Evolutionary conservation across 1,140 invertebrate species (phyloP).

Genomic region (Zaprionus nigranus): DNA sequence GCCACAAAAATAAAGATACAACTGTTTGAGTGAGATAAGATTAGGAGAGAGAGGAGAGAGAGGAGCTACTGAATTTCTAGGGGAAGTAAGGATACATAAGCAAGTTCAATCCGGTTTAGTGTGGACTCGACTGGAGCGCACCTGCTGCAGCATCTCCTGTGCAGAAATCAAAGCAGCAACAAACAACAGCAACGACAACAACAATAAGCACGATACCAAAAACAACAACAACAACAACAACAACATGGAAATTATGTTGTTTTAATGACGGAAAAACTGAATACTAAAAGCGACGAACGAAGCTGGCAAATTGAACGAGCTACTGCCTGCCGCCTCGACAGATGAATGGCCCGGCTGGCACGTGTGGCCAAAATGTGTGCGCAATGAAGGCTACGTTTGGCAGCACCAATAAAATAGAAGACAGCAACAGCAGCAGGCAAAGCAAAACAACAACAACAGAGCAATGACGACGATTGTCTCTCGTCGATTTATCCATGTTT

Average conservation of each 20-base stretch:
- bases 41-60: not conserved
- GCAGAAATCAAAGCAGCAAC: conserved; percentile 28
- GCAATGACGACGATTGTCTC: conserved; percentile 52
- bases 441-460: conserved; percentile 3
- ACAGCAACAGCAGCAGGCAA: conserved; percentile 21
- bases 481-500: conserved; percentile 78
- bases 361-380: conserved; percentile 79
- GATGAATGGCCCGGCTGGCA: conserved; percentile 78
- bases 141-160: not conserved
- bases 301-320: conserved; percentile 40
- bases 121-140: not conserved
- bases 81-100: not conserved
- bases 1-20: conserved; percentile 9
- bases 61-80: conserved; percentile 18
- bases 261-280: conserved; percentile 51
- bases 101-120: not conserved
- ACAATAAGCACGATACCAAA: conserved; percentile 35
- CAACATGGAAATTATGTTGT: conserved; percentile 69
- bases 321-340: conserved; percentile 23
- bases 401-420: conserved; percentile 73
- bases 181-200: conserved; percentile 19
- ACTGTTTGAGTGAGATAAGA: conserved; percentile 24
- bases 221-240: conserved; percentile 18
- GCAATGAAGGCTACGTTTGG: conserved; percentile 44
- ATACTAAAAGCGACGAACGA: conserved; percentile 30